Evolutionary conservation across 2,797 vertebrate species (phyloP), one percentile per base, ranked within the genome.

Genomic region (Mus minutoides): DNA sequence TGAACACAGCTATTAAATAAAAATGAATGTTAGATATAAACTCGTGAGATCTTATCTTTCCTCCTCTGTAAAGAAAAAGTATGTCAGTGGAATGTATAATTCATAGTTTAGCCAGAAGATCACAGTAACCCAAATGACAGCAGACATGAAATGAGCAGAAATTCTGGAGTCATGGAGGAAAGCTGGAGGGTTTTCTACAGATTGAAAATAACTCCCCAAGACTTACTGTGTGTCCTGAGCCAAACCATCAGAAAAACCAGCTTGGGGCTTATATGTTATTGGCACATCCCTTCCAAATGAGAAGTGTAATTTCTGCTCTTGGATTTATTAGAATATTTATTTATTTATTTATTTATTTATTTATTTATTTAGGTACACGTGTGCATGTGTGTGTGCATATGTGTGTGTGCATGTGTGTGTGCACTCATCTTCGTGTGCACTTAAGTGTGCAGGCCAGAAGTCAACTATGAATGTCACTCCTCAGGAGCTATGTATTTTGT

Each of bases 1-100:
- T 95, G 88, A 93, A 82, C 87, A 92, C 79, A 86, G 58, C 91
- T 94, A 82, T 93, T 95, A 97, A 96, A 92, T 94, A 95, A 97
- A 97, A 97, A 96, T 71, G 76, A 96, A 90, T 79, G 85, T 64
- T 71, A 56, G 62, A 84, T 90, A 94, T 91, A 86, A 97, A 93
- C 88, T 94, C 83, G 67, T 76, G 64, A 96, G 90, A 89, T 97
- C 89, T 83, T 96, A 92, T 96, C 67, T 58, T 95, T 90, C 95
- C 80, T 89, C 88, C 73, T 82, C 87, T 79, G 19, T 86, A 88
- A 96, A 91, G 80, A 95, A 87, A 94, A 90, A 60, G 60, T 67
- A 10, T 58, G 69, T 93, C 56, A 43, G 62, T 56, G 37, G 82
- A 88, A 95, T 94, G 69, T 83, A 62, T 92, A 94, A 97, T 97